Evolutionary conservation across 37 sponge, comb jelly and placozoan species (phyloP), one percentile per base, ranked within the genome.

Genomic region (Hormiphora californensis): DNA sequence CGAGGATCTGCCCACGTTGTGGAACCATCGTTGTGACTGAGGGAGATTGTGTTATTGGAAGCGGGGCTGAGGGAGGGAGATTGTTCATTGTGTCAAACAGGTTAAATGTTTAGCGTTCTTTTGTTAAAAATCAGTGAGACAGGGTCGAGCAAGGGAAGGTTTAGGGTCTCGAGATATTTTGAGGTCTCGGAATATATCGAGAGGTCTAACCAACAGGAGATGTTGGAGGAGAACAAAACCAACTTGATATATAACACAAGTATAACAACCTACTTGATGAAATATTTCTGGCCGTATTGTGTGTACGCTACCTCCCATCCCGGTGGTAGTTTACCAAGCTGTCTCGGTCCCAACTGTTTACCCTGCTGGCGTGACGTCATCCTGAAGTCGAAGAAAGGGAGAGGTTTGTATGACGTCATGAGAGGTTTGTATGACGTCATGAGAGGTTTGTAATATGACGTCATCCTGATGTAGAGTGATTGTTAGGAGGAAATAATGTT

Each of bases 231-330:
- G 53, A 15, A 15, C 12, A 49, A 49, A 49, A 12, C 8, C 51
- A 46, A 46, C 51, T 46, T 11, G 25, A 27, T 59, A 22, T 23
- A 59, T 25, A 40, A 87, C 21, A 25, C 28, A 35, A 89, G 0
- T 23, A 41, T 22, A 8, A 8, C 23, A 30, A 92, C 93, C 91
- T 55, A 97, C 98, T 97, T 94, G 41, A 97, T 93, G 86, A 93
- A 97, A 63, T 97, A 97, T 63, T 94, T 94, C 90, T 97, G 90
- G 22, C 92, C 92, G 69, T 89, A 90, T 23, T 93, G 91, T 2
- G 99, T 94, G 90, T 97, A 97, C 39, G 92, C 92, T 19, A 94
- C 91, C 78, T 94, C 95, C 99, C 99, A 97, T 87, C 94, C 94
- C 36, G 87, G 54, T 0, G 99, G 99, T 31, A 97, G 91, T 30